phyloP scores from a whole-genome alignment of 2,113 vertebrate species.

The Eurystomus gularis region DNA sequence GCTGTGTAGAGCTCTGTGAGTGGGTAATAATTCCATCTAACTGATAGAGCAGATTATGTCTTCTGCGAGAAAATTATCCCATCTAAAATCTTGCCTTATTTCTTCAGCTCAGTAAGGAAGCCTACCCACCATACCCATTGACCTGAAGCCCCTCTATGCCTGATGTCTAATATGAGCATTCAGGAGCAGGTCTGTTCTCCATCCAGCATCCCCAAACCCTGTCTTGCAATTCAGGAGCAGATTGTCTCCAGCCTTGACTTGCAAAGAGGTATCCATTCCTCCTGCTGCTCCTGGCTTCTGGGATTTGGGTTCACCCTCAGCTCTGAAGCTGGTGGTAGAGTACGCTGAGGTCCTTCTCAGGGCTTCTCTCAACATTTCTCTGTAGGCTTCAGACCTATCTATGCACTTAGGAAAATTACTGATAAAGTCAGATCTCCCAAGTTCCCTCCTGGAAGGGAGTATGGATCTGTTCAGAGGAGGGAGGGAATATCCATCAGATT shows the following conservation, averaged over 20 bases:
- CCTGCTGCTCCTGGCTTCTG: background rate
- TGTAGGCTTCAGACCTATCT: background rate
- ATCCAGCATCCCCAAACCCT: background rate
- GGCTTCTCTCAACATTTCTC: background rate
- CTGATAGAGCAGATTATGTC: background rate
- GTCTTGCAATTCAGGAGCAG: background rate
- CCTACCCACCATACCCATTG: background rate
- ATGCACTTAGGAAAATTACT: background rate
- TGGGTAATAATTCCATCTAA: background rate
- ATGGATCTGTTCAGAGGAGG: background rate
- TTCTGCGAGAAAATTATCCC: background rate
- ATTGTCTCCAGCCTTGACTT: background rate
- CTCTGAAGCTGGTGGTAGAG: background rate
- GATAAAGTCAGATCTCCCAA: background rate
- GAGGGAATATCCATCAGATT: background rate
- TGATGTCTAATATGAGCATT: background rate
- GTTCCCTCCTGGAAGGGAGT: background rate
- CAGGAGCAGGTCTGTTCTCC: background rate
- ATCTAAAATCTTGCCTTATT: background rate
- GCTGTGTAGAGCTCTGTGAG: background rate
- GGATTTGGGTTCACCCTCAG: background rate
- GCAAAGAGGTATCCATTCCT: background rate
- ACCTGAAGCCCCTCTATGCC: background rate
- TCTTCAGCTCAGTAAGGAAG: background rate
- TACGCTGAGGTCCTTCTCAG: background rate